Percentiles rank a stretch among this genome's conserved stretches.
Conservation (phyloP, 2,888 invertebrate genomes). For the Drosophila leonis region DNA sequence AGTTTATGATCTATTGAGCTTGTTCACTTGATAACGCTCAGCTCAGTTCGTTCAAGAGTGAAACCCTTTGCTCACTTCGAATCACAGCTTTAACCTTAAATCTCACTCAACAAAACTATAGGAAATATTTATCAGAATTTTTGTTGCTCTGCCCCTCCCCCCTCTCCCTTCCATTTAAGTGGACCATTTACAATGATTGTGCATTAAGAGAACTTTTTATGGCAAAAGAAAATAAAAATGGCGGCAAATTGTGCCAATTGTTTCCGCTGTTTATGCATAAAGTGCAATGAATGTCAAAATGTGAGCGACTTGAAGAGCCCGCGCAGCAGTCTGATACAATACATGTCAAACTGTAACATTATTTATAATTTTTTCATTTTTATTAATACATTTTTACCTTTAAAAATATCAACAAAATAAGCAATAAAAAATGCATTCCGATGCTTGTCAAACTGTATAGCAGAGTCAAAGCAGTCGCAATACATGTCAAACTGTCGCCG, state of each 20-base stretch:
- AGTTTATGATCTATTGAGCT: not conserved
- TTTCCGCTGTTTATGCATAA: slow-evolving; percentile 20
- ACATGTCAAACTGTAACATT: not conserved
- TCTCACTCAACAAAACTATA: not conserved
- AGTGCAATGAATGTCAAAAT: slow-evolving; percentile 15
- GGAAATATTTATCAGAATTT: not conserved
- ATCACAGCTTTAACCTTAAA: not conserved
- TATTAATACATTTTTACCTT: not conserved
- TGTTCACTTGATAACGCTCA: too few relatives aligned
- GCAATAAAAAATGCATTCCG: not conserved
- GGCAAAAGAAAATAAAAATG: not conserved
- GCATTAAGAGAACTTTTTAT: slow-evolving; percentile 37
- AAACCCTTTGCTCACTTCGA: not conserved
- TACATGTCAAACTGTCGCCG: not conserved
- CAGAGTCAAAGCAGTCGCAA: not conserved
- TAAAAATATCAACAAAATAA: not conserved
- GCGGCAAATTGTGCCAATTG: slow-evolving; percentile 15
- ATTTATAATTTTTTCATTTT: not conserved
- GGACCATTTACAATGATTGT: slow-evolving; percentile 32
- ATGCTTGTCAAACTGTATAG: slow-evolving; percentile 4
- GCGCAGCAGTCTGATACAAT: not conserved
- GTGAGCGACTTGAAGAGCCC: not conserved
- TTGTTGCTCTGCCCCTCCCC: not conserved
- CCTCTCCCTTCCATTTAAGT: slow-evolving; percentile 17
- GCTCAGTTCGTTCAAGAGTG: too few relatives aligned